Percentiles rank a stretch among this genome's conserved stretches.
Evolutionary conservation across 2,797 vertebrate genomes (phyloP).

Genomic region (Tinamus major): DNA sequence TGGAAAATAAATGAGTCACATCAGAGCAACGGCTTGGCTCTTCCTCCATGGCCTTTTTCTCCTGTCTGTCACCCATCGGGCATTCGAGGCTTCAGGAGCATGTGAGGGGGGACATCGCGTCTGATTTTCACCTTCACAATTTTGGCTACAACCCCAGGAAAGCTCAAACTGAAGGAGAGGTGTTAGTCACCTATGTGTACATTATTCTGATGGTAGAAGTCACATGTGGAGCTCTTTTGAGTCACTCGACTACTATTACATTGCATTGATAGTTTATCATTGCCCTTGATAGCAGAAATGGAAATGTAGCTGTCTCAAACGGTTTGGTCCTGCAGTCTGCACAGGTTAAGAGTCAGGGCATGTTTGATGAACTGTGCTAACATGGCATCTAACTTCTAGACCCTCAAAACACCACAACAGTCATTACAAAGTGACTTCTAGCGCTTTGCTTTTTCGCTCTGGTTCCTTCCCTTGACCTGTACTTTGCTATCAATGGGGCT

Average conservation of each 20-base stretch:
- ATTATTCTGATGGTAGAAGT: neutral
- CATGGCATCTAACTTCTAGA: neutral
- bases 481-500: neutral
- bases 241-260: neutral
- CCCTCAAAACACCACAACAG: neutral
- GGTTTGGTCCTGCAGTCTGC: neutral
- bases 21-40: constrained; percentile 6
- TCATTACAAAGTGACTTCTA: neutral
- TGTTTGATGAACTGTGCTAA: neutral
- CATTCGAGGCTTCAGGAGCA: neutral
- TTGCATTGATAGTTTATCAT: neutral
- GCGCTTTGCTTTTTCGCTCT: neutral
- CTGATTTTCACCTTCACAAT: neutral
- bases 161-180: neutral
- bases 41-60: neutral
- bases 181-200: neutral
- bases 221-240: neutral
- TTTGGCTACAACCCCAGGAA: neutral
- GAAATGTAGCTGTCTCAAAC: neutral
- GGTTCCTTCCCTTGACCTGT: neutral
- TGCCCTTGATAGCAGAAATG: neutral
- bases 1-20: constrained; percentile 44
- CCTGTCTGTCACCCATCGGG: neutral
- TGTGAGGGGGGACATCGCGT: neutral
- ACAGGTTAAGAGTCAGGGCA: neutral